Evolutionary conservation across 2,797 vertebrate genomes (phyloP).

Genomic region (Parambassis ranga): DNA sequence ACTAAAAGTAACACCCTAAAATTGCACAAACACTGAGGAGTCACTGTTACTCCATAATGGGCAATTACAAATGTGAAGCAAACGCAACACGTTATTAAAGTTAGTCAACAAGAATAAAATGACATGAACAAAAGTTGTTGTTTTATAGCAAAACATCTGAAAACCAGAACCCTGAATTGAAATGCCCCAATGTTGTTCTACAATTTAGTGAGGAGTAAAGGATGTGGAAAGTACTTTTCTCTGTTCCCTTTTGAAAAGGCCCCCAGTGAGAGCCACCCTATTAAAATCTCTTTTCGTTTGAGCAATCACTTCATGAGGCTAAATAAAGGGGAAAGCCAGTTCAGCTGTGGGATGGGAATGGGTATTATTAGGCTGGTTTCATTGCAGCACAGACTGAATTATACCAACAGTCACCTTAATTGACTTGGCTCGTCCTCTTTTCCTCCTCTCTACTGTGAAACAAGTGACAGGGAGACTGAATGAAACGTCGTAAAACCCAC

Average conservation of each 20-base stretch:
- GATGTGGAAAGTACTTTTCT: constrained; percentile 45
- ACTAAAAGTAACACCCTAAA: neutral
- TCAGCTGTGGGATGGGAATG: constrained; percentile 54
- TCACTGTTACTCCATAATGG: neutral
- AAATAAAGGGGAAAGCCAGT: constrained; percentile 62
- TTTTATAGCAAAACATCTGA: neutral
- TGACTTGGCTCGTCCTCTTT: constrained; percentile 51
- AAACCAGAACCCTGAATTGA: constrained; percentile 21
- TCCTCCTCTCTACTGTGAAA: constrained; percentile 26
- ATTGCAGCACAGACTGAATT: constrained; percentile 56
- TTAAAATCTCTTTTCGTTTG: constrained; percentile 74
- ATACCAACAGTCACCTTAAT: constrained; percentile 64
- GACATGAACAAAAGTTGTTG: neutral
- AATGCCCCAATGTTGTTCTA: constrained; percentile 6
- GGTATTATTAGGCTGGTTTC: constrained; percentile 67
- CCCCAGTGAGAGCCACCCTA: constrained; percentile 57
- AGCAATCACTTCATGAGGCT: constrained; percentile 64
- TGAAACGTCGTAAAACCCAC: neutral
- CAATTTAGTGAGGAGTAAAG: constrained; percentile 10
- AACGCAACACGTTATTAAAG: neutral
- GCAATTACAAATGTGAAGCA: neutral
- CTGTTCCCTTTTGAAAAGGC: constrained; percentile 52
- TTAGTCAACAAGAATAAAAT: neutral
- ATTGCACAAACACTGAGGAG: neutral
- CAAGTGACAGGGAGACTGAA: neutral